A percentile compares a stretch with the other conserved stretches of the same genome.
These are phyloP conservation scores for Tiliqua scincoides DNA, from an alignment of 2,113 vertebrate species.

Conservation along the genomic window DNA sequence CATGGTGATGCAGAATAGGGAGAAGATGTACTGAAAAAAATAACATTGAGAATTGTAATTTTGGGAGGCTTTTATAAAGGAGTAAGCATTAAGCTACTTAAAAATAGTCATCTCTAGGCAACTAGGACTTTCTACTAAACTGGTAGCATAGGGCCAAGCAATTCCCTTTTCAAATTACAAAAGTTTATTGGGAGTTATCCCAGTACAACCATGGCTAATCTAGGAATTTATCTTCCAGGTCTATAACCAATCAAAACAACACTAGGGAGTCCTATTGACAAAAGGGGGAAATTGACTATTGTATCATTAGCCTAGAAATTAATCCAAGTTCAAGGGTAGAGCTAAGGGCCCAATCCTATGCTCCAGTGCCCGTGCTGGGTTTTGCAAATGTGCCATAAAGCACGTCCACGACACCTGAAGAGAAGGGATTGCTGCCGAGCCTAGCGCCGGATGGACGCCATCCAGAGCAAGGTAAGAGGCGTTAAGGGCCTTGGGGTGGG, in stretches of 20 bases:
- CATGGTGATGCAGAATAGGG: background rate
- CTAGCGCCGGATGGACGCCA: too few relatives aligned
- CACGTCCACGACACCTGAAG: too few relatives aligned
- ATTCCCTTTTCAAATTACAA: background rate
- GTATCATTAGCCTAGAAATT: background rate
- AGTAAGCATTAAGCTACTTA: slow-evolving; percentile 3
- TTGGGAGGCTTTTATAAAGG: background rate
- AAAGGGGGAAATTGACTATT: background rate
- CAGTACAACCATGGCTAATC: background rate
- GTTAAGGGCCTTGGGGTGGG: too few relatives aligned
- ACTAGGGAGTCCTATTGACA: background rate
- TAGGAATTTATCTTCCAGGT: background rate
- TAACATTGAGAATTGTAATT: background rate
- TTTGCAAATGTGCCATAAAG: too few relatives aligned
- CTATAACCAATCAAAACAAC: background rate
- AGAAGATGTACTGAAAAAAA: background rate
- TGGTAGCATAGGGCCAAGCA: background rate
- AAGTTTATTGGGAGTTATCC: too few relatives aligned
- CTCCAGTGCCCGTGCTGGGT: too few relatives aligned
- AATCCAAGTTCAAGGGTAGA: too few relatives aligned
- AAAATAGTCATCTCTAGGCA: background rate
- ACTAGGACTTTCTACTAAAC: background rate
- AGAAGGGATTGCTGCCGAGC: too few relatives aligned
- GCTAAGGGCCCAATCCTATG: too few relatives aligned
- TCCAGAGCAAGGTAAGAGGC: too few relatives aligned